phyloP scores from a whole-genome alignment of 2,113 vertebrate genomes.

The Grus americana region DNA sequence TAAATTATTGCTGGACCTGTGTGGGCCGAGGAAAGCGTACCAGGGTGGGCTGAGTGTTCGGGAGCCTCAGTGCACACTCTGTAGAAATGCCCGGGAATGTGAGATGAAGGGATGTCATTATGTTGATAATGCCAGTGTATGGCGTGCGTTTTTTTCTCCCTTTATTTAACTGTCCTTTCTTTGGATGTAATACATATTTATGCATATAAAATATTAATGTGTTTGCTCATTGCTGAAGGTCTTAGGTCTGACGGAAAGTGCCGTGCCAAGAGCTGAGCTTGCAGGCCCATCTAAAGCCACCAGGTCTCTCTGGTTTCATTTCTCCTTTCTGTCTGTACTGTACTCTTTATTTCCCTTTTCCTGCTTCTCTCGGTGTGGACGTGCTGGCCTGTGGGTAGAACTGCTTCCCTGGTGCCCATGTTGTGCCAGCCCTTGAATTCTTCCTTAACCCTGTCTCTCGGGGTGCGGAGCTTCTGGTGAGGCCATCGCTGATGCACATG shows the following conservation, averaged over 20 bases:
- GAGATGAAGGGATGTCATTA: background rate
- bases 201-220: background rate
- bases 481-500: background rate
- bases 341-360: background rate
- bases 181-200: background rate
- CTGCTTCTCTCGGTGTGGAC: background rate
- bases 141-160: background rate
- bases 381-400: background rate
- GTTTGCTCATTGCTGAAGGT: background rate
- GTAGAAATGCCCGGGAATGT: background rate
- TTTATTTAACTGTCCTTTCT: background rate
- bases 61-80: background rate
- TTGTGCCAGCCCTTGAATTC: background rate
- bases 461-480: background rate
- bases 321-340: background rate
- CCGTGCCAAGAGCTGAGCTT: background rate
- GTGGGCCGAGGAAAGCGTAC: background rate
- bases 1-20: background rate
- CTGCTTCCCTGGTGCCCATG: background rate
- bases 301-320: background rate
- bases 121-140: background rate
- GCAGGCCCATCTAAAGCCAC: background rate
- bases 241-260: background rate
- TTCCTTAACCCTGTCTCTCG: fast-evolving
- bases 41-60: background rate